Evolutionary conservation across 2,888 invertebrate species (phyloP).

Genomic region (Magallana nippona): DNA sequence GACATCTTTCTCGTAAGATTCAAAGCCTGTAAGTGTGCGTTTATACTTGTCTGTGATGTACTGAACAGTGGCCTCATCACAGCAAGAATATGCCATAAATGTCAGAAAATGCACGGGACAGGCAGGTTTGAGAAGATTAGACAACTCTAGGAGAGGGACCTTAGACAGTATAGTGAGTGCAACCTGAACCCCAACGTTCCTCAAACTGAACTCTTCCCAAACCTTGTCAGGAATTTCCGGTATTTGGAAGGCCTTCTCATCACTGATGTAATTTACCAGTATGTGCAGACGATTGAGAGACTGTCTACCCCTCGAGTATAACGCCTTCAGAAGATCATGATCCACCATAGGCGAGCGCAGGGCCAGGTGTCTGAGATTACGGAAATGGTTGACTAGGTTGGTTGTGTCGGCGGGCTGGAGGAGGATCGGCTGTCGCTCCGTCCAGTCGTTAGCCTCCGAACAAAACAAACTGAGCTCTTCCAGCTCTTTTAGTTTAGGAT

Average conservation of each 20-base stretch:
- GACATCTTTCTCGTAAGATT: slow-evolving; percentile 61
- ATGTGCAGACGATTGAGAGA: slow-evolving; percentile 64
- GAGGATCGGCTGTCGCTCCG: slow-evolving; percentile 66
- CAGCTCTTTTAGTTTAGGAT: slow-evolving; percentile 64
- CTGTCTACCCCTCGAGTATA: slow-evolving; percentile 58
- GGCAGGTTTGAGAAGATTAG: slow-evolving; percentile 66
- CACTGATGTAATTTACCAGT: slow-evolving; percentile 63
- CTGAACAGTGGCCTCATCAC: slow-evolving; percentile 59
- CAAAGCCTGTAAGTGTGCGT: slow-evolving; percentile 61
- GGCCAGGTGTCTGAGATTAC: slow-evolving; percentile 61
- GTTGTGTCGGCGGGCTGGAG: slow-evolving; percentile 55
- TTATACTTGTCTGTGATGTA: slow-evolving; percentile 61
- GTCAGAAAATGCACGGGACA: slow-evolving; percentile 64
- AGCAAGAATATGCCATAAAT: slow-evolving; percentile 65
- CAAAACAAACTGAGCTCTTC: slow-evolving; percentile 69
- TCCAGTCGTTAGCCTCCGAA: slow-evolving; percentile 64
- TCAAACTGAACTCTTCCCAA: slow-evolving; percentile 62
- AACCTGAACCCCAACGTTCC: slow-evolving; percentile 65
- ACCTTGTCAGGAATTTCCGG: slow-evolving; percentile 60
- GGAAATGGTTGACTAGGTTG: slow-evolving; percentile 59
- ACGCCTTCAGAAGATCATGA: slow-evolving; percentile 59
- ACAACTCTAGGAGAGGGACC: slow-evolving; percentile 64
- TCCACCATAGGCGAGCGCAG: slow-evolving; percentile 70
- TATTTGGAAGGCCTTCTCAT: slow-evolving; percentile 50
- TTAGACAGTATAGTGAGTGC: slow-evolving; percentile 65